Evolutionary conservation across 1,140 invertebrate species (phyloP), one percentile per base, ranked within the genome.

Genomic region (Anastrepha obliqua): DNA sequence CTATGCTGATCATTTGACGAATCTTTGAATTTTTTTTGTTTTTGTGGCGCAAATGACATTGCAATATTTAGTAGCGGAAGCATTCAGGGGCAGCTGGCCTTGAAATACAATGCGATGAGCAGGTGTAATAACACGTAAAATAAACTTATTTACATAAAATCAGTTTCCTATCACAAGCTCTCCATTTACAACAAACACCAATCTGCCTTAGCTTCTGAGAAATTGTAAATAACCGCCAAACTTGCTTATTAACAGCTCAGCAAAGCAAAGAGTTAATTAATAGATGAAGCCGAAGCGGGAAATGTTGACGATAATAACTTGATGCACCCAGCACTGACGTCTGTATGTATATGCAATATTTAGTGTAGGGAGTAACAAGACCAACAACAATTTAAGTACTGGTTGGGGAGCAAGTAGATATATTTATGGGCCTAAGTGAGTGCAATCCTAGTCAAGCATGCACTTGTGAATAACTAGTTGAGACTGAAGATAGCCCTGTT

Each of bases 201-300:
- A 81, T 81, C 74, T 47, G 17, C 47, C 20, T n/a, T 55, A 81
- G 47, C 9, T 55, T 81, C 74, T 81, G 74, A 55, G 74, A 55
- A 81, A 81, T 81, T 51, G 74, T 42, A 81, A 81, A 81, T 81
- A 81, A 29, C 47, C 74, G 47, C 20, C 74, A 81, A 81, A 81
- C 74, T 55, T 81, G 74, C 74, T 81, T 81, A 81, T 81, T 81
- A 81, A 81, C 74, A 81, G 42, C 74, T 81, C 74, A 47, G 29
- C 74, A 81, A 81, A 81, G 74, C 74, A 81, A 81, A 81, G 74
- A 81, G 47, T 44, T 55, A 81, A 81, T 81, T 81, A 81, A 81
- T 81, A 81, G 74, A 55, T 81, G 74, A 55, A 55, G 47, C 47
- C 17, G 74, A 55, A 47, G 74, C 74, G 74, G 74, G 55, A 81